Conservation (phyloP, 2,888 invertebrate genomes). For the Celastrina argiolus region DNA sequence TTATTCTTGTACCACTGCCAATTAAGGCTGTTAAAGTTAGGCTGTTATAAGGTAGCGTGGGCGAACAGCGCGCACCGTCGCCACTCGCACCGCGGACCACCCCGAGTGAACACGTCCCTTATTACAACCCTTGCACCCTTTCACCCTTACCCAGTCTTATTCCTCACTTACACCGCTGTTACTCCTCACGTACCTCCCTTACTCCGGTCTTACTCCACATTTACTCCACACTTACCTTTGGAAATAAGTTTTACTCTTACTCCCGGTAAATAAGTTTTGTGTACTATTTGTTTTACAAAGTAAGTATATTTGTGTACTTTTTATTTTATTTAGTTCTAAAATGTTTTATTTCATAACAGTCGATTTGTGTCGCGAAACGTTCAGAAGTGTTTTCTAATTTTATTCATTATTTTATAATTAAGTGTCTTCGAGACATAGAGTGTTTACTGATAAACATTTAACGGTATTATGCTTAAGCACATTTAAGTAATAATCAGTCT, state of each 20-base stretch:
- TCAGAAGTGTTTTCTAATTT: no score
- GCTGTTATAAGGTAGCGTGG: slow-evolving; percentile 45
- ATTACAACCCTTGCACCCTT: no score
- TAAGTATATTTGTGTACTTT: slow-evolving; percentile 23
- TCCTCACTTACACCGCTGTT: not conserved
- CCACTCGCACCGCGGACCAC: slow-evolving; percentile 56
- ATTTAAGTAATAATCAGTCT: no score
- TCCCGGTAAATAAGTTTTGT: no score
- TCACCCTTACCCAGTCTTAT: not conserved
- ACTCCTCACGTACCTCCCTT: not conserved
- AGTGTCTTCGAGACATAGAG: no score
- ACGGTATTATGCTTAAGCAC: no score
- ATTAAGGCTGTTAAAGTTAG: slow-evolving; percentile 51
- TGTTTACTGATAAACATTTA: no score
- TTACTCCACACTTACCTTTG: not conserved
- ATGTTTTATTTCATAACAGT: slow-evolving; percentile 3
- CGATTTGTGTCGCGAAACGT: no score
- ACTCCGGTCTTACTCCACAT: no score
- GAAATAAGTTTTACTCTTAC: not conserved
- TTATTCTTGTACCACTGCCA: slow-evolving; percentile 44
- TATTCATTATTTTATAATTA: no score
- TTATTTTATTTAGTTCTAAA: slow-evolving; percentile 23
- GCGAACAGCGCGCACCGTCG: slow-evolving; percentile 37
- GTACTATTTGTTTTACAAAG: not conserved
- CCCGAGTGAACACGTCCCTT: slow-evolving; percentile 48